phyloP scores from a whole-genome alignment of 1,140 invertebrate species.

The Drosophila leontia region DNA sequence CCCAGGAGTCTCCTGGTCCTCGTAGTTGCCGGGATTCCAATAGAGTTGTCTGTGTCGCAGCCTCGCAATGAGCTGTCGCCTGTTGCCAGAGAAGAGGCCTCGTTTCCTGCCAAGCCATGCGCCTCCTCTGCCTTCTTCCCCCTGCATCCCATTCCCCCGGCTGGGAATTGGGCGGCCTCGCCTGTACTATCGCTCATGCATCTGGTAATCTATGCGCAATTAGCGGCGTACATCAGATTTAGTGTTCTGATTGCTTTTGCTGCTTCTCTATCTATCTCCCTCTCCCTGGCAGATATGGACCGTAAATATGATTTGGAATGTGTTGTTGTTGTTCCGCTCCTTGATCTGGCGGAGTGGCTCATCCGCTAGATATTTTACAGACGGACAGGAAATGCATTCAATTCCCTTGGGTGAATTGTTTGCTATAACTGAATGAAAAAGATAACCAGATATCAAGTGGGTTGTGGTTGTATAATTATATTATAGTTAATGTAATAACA shows the following conservation, averaged over 20 bases:
- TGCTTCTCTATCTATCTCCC: slow-evolving; percentile 10
- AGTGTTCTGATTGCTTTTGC: slow-evolving; percentile 78
- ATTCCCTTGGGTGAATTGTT: slow-evolving; percentile 32
- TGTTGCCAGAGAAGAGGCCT: slow-evolving; percentile 23
- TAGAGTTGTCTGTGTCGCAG: slow-evolving; percentile 80
- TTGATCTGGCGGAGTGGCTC: slow-evolving; percentile 21
- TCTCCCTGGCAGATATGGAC: slow-evolving; percentile 22
- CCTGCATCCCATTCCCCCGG: not conserved
- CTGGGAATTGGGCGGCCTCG: slow-evolving; percentile 65
- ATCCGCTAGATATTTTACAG: slow-evolving; percentile 44
- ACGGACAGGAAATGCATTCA: slow-evolving; percentile 61
- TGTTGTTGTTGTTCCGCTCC: slow-evolving; percentile 33
- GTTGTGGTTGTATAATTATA: no score
- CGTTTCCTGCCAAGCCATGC: slow-evolving; percentile 34
- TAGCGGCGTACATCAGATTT: slow-evolving; percentile 81
- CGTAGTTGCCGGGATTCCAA: slow-evolving; percentile 37
- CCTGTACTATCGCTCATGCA: slow-evolving; percentile 73
- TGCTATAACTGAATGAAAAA: not conserved
- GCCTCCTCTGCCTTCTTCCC: not conserved
- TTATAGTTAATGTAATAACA: no score
- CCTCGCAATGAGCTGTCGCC: slow-evolving; percentile 78
- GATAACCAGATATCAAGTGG: not conserved
- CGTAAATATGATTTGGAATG: slow-evolving; percentile 71
- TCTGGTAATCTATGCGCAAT: slow-evolving; percentile 83
- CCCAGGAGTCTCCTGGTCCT: slow-evolving; percentile 9